Base-by-base conservation (phyloP, 2,113 vertebrate species). In the Axis porcinus region DNA sequence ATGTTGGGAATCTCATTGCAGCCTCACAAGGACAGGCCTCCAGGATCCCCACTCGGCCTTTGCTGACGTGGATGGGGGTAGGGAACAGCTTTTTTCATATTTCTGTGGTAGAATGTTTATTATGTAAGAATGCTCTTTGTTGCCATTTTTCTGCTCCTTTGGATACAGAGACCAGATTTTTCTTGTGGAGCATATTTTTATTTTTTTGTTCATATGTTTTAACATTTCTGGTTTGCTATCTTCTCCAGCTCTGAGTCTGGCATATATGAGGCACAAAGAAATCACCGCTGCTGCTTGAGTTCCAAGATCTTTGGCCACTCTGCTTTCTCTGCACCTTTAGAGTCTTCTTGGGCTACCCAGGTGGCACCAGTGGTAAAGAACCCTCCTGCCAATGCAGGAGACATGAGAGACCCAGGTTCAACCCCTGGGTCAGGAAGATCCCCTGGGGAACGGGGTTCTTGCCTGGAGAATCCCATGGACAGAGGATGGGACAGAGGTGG, bases 71-170 rank as follows among this genome's bases (percentile, higher is more conserved):
- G 50, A 10, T 43, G 7, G 16, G 27, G 3, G 11, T 12, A 4
- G 21, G 2, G 17, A 2, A 28, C 2, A 17, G 0, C 23, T 23
- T n/a, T 14, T 2, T 25, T n/a, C 28, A 5, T 9, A 10, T 58
- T n/a, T 57, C 27, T 17, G 11, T 16, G 14, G 54, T 76, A 76
- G 54, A 28, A 23, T 30, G 57, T 30, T 57, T 78, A 43, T 28
- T 43, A 25, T 8, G 40, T 15, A 64, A 21, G 11, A 30, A 4
- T 40, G 27, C 15, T 86, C 47, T n/a, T 11, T 36, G 4, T 57
- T 45, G 16, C 13, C 36, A 10, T 12, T 74, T 82, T 27, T 5
- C 23, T 58, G 17, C 9, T 36, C 47, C 28, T 50, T 74, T 60
- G 17, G 45, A 28, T 19, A 45, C 33, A 79, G 15, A 78, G 1